Evolutionary conservation across 2,113 vertebrate genomes (phyloP).

Genomic region (Tachysurus vachellii): DNA sequence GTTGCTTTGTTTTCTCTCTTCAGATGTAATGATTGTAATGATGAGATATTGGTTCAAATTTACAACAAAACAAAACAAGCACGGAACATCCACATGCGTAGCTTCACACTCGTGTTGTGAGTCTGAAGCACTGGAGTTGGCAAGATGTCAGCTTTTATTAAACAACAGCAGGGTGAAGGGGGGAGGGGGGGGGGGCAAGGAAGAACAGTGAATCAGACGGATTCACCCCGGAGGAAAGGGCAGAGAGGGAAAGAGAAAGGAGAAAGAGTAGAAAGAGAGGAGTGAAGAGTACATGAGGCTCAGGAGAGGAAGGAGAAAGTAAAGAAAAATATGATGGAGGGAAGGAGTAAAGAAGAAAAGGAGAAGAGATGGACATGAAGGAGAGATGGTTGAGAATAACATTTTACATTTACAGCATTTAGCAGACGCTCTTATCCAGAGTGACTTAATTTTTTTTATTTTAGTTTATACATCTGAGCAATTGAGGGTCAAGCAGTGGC

Average conservation of each 20-base stretch:
- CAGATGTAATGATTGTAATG: not conserved
- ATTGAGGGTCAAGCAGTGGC: no score
- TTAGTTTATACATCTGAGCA: no score
- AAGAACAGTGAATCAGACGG: slow-evolving; percentile 15
- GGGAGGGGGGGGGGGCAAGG: not conserved
- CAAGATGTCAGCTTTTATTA: slow-evolving; percentile 31
- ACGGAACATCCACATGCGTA: not conserved
- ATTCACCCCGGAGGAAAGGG: not conserved
- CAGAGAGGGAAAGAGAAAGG: not conserved
- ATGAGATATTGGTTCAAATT: not conserved
- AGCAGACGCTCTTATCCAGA: no score
- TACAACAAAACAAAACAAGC: slow-evolving; percentile 6
- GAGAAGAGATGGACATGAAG: not conserved
- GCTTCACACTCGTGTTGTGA: not conserved
- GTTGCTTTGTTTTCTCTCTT: not conserved
- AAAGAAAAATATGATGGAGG: no score
- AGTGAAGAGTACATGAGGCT: not conserved
- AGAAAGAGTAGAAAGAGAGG: not conserved
- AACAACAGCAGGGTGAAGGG: slow-evolving; percentile 37
- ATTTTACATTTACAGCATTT: no score
- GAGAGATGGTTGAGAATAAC: not conserved
- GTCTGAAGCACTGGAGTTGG: slow-evolving; percentile 1
- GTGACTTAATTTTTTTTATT: no score
- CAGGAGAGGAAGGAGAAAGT: not conserved
- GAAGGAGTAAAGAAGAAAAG: no score